Percentiles rank a stretch among this genome's conserved stretches.
Evolutionary conservation across 2,797 vertebrate genomes (phyloP).

Genomic region (Lepus townsendii): DNA sequence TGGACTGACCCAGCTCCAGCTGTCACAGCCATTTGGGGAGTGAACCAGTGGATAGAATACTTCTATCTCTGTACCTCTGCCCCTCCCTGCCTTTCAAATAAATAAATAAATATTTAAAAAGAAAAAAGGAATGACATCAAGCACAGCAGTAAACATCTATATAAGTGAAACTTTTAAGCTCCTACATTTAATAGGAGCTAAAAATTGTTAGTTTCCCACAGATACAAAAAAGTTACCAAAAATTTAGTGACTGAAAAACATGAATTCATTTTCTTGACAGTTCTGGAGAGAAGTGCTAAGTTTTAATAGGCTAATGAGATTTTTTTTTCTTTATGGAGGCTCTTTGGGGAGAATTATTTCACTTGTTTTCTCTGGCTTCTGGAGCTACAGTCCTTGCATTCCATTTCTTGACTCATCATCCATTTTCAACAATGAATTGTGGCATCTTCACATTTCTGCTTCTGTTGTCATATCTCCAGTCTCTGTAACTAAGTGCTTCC

Average conservation of each 20-base stretch:
- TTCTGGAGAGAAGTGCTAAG: neutral
- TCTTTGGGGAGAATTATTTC: neutral
- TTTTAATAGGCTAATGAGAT: neutral
- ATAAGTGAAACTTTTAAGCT: neutral
- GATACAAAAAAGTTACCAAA: neutral
- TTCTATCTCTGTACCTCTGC: too few relatives aligned
- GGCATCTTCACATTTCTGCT: neutral
- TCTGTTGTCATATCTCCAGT: neutral
- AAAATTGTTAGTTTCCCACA: neutral
- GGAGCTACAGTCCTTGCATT: neutral
- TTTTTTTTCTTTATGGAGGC: neutral
- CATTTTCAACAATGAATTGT: neutral
- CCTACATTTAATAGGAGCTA: too few relatives aligned
- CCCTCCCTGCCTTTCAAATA: too few relatives aligned
- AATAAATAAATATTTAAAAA: too few relatives aligned
- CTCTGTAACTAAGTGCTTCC: neutral
- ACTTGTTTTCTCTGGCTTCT: neutral
- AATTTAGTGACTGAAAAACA: neutral
- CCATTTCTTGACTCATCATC: neutral
- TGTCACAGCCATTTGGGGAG: too few relatives aligned
- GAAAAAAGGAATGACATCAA: slow-evolving; percentile 4
- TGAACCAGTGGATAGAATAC: too few relatives aligned
- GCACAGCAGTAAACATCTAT: neutral
- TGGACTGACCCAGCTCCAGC: too few relatives aligned
- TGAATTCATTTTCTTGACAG: neutral